phyloP scores from a whole-genome alignment of 2,797 vertebrate genomes.

The Poecilia picta region DNA sequence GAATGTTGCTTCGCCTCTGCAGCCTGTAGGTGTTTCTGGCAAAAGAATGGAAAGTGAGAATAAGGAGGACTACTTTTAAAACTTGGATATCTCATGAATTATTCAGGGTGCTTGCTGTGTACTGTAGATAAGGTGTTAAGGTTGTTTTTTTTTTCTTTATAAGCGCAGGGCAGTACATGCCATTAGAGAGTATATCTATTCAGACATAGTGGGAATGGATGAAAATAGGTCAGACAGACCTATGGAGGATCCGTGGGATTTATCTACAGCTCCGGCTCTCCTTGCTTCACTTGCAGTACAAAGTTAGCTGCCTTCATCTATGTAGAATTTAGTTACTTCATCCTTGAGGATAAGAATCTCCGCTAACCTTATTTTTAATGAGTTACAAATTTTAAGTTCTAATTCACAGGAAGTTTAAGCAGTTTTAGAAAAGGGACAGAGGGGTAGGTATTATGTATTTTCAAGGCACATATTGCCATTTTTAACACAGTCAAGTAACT shows the following conservation, averaged over 20 bases:
- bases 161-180: conserved; percentile 27
- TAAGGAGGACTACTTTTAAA: conserved; percentile 9
- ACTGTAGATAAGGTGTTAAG: conserved; percentile 23
- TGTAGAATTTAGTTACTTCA: neutral
- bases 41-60: conserved; percentile 17
- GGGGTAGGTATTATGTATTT: too few relatives aligned
- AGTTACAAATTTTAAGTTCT: neutral
- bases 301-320: conserved; percentile 21
- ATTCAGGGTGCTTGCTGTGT: conserved; percentile 27
- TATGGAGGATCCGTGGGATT: conserved; percentile 45
- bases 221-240: conserved; percentile 58
- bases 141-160: conserved; percentile 21
- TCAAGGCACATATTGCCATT: too few relatives aligned
- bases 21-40: conserved; percentile 16
- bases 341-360: neutral
- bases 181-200: conserved; percentile 42
- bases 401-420: neutral
- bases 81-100: conserved; percentile 36
- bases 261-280: conserved; percentile 34
- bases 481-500: too few relatives aligned
- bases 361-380: neutral
- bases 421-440: neutral
- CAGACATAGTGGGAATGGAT: conserved; percentile 45
- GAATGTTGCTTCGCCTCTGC: neutral
- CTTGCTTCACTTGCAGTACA: conserved; percentile 21